Evolutionary conservation across 2,888 invertebrate species (phyloP).

Genomic region (Nomada hirtipes): DNA sequence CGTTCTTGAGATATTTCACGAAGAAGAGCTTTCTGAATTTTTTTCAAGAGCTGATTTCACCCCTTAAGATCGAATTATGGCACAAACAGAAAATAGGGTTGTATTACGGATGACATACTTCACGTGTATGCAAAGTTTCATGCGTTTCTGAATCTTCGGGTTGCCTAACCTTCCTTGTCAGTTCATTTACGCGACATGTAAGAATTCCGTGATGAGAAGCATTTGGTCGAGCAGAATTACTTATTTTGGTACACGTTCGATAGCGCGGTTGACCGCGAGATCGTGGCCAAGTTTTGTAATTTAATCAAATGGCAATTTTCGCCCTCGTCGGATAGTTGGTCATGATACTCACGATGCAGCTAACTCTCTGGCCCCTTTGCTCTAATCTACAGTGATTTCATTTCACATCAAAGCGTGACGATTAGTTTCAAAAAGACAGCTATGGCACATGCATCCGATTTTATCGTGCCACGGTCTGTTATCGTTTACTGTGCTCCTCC

Average conservation of each 20-base stretch:
- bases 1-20: too few species aligned
- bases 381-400: constrained; percentile 13
- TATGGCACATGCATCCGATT: constrained; percentile 29
- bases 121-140: too few species aligned
- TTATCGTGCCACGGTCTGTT: not conserved
- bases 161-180: too few species aligned
- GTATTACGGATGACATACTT: too few species aligned
- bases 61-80: too few species aligned
- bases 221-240: not conserved
- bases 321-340: not conserved
- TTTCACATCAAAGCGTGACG: constrained; percentile 13
- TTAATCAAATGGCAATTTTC: constrained; percentile 41
- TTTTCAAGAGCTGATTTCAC: too few species aligned
- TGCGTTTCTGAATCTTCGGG: too few species aligned
- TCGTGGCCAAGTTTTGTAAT: constrained; percentile 37
- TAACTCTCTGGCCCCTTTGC: not conserved
- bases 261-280: not conserved
- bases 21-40: too few species aligned
- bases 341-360: constrained; percentile 11
- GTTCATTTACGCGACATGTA: not conserved
- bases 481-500: not conserved
- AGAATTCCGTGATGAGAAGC: not conserved
- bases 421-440: not conserved
- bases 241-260: not conserved
- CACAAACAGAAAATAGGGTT: too few species aligned